Percentiles rank a stretch among this genome's conserved stretches.
Conservation (phyloP, 2,113 vertebrate genomes). For the Nerophis lumbriciformis region DNA sequence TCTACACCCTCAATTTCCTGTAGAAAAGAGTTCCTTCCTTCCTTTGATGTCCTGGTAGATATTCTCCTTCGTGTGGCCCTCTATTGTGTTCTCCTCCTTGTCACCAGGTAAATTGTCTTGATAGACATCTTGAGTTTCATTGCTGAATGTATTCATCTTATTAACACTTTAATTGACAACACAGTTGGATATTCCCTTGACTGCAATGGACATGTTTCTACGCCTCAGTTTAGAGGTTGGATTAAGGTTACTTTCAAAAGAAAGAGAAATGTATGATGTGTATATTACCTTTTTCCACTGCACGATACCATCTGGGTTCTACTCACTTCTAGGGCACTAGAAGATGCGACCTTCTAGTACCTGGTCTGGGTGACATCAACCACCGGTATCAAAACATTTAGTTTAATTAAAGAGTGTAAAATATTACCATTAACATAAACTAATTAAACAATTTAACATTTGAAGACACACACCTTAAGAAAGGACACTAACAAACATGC, state of each 20-base stretch:
- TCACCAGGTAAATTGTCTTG: conserved; percentile 4
- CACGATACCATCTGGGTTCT: no score
- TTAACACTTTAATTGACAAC: no score
- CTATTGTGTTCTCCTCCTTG: conserved; percentile 19
- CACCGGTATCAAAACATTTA: background rate
- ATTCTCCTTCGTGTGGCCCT: conserved; percentile 11
- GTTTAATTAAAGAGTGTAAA: background rate
- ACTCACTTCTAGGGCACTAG: no score
- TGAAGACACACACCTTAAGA: no score
- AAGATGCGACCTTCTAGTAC: background rate
- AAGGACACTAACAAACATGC: no score
- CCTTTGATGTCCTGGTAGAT: conserved; percentile 22
- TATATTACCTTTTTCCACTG: no score
- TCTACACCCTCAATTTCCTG: conserved; percentile 2
- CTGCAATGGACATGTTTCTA: no score
- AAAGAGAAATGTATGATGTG: no score
- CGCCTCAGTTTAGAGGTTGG: no score
- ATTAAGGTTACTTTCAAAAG: no score
- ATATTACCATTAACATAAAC: background rate
- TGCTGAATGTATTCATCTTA: background rate
- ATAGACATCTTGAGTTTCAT: background rate
- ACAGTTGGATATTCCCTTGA: no score
- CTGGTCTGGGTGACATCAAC: background rate
- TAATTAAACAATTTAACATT: background rate
- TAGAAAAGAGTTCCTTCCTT: conserved; percentile 4